Evolutionary conservation across 2,113 vertebrate genomes (phyloP).

Genomic region (Xyliphius kryptos): DNA sequence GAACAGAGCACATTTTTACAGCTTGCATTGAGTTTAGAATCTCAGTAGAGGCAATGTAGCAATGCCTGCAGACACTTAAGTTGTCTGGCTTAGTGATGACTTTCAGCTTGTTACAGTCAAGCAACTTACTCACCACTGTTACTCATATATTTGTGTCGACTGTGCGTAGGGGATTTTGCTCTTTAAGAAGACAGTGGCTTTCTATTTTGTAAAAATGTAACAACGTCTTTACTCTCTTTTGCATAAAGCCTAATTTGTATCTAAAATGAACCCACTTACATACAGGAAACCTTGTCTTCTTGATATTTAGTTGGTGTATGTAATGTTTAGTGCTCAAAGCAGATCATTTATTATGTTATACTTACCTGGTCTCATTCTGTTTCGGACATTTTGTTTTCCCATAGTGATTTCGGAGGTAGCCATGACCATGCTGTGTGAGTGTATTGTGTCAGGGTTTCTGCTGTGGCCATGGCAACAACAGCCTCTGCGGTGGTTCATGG

Average conservation of each 20-base stretch:
- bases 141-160: slow-evolving; percentile 8
- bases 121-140: slow-evolving; percentile 20
- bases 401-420: slow-evolving; percentile 59
- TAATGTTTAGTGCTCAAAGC: slow-evolving; percentile 20
- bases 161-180: background rate
- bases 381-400: slow-evolving; percentile 54
- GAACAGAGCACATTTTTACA: slow-evolving; percentile 13
- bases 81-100: slow-evolving; percentile 27
- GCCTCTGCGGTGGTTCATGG: slow-evolving; percentile 55
- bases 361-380: slow-evolving; percentile 40
- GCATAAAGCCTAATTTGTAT: too few relatives aligned
- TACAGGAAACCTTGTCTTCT: slow-evolving; percentile 13
- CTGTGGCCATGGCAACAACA: slow-evolving; percentile 62
- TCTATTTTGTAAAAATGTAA: background rate
- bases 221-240: too few relatives aligned
- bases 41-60: background rate
- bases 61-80: background rate
- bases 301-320: slow-evolving; percentile 28
- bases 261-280: slow-evolving; percentile 11
- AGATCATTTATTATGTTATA: slow-evolving; percentile 28
- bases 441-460: slow-evolving; percentile 67
- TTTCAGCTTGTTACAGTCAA: slow-evolving; percentile 27
- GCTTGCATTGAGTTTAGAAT: background rate
- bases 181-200: background rate
- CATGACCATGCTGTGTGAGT: slow-evolving; percentile 62